Evolutionary conservation across 2,113 vertebrate genomes (phyloP), one percentile per base, ranked within the genome.

Genomic region (Siphamia tubifer): DNA sequence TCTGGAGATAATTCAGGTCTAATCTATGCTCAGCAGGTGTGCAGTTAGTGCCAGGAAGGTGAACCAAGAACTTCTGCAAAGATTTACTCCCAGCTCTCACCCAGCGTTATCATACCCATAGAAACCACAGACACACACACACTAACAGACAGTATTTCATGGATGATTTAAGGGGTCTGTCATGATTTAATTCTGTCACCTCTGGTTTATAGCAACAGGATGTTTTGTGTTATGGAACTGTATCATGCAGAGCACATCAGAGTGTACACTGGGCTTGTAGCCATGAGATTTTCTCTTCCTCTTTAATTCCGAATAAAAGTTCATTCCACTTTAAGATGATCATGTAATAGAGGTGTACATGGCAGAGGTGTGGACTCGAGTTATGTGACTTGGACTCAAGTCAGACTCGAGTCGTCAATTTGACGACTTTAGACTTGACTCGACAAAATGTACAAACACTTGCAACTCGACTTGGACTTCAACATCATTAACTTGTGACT

Each of bases 11-110:
- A 90, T 84, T 87, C 85, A 80, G 65, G 35, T 84, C 69, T 91
- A 91, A 90, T 91, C 88, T 88, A 68, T 68, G 72, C 75, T 71
- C 44, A 83, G 79, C 87, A 90, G 87, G 85, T 89, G 62, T 69
- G 79, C 78, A 70, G 57, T 77, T 68, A 73, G 71, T 54, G 60
- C 52, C 63, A 43, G 44, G 67, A 74, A 82, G 71, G 79, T 69
- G 79, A 77, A 72, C 72, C 75, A 71, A 55, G 68, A 42, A 68
- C 69, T 47, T 66, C 43, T 21, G n/a, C 64, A 67, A 73, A 87
- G 77, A 88, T 88, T 87, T 86, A 87, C 81, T 84, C 55, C 21
- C 51, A 31, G 52, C n/a, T 9, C 62, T 60, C 63, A 48, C 20
- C 7, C 25, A 1, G 32, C 12, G 43, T 82, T 87, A 84, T 85